phyloP scores from a whole-genome alignment of 2,797 vertebrate species.

The Eremophila alpestris region DNA sequence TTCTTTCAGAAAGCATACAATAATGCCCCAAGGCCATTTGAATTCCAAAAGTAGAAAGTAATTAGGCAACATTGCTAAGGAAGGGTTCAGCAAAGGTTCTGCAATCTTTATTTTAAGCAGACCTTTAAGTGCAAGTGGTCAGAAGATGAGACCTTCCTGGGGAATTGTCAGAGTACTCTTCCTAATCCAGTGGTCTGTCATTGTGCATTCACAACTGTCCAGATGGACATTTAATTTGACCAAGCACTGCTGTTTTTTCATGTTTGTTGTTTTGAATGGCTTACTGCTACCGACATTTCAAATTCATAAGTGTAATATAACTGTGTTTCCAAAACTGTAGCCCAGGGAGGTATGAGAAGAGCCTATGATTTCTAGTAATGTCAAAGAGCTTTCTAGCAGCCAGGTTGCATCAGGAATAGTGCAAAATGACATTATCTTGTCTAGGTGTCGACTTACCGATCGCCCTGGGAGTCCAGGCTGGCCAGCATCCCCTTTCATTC shows the following conservation, averaged over 20 bases:
- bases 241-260: background rate
- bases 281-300: background rate
- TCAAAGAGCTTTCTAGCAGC: background rate
- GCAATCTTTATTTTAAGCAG: background rate
- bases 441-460: conserved; percentile 79
- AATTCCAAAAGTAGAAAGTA: background rate
- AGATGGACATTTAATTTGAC: background rate
- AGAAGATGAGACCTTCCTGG: background rate
- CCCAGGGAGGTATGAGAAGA: background rate
- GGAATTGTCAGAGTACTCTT: background rate
- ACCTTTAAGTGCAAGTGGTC: background rate
- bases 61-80: background rate
- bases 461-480: conserved; percentile 91
- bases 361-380: background rate
- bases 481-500: conserved; percentile 92
- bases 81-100: background rate
- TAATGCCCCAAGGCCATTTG: background rate
- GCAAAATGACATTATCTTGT: background rate
- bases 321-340: background rate
- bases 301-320: background rate
- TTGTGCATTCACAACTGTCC: background rate
- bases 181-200: background rate
- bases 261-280: background rate
- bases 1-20: background rate
- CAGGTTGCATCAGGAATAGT: background rate